Evolutionary conservation across 2,113 vertebrate species (phyloP), one percentile per base, ranked within the genome.

Genomic region (Cyprinodon brontotheroides): DNA sequence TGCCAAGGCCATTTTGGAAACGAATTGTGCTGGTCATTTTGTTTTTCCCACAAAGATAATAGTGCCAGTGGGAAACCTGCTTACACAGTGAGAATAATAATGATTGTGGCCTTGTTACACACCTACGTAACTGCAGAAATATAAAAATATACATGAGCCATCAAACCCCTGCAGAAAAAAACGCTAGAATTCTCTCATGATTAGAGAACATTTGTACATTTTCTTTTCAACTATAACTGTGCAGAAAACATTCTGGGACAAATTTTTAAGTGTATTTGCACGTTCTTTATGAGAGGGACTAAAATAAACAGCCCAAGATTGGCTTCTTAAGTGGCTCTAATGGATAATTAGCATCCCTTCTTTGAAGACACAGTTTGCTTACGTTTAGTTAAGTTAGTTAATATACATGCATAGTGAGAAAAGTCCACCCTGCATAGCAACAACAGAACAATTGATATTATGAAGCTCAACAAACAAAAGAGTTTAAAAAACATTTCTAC

Each of bases 1-100:
- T 84, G 89, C 89, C 37, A 74, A 87, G 86, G 87, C 88, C 87
- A 89, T 92, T 94, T 92, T 93, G 83, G 84, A 94, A 94, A 91
- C 74, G 82, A 83, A 87, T 83, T 87, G 88, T 74, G 60, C 78
- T 78, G 86, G 86, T 89, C 86, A 86, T 85, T 90, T 91, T 88
- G 86, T 91, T 91, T 86, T 66, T 81, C 78, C 76, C 60, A 74
- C 86, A 80, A 90, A 93, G 91, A 92, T 92, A 93, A 93, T 92
- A 81, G 85, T 80, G 85, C 85, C 84, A 84, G 92, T 89, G 82
- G 90, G 81, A 70, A 92, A 83, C 71, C 80, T 78, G 85, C 80
- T 80, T 86, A 72, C 79, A 80, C 82, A 68, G 67, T 61, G 75
- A 84, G 91, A 92, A 93, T 93, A 92, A 91, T 90, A 92, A 93